Evolutionary conservation across 2,113 vertebrate genomes (phyloP).

Genomic region (Deroptyus accipitrinus): DNA sequence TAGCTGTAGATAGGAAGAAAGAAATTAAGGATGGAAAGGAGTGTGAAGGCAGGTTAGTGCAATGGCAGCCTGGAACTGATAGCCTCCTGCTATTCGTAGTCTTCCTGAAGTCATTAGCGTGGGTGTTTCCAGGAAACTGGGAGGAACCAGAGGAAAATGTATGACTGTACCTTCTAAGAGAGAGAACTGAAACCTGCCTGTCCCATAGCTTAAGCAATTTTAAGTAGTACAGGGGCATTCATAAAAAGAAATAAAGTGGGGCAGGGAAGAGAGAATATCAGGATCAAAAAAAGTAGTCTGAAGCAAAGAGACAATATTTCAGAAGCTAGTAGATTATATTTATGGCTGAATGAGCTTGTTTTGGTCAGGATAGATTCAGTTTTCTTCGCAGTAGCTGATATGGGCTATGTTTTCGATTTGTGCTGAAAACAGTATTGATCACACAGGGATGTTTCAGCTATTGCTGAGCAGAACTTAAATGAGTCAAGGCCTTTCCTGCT

Average conservation of each 20-base stretch:
- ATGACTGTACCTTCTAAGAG: not conserved
- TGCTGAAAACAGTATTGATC: not conserved
- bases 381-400: not conserved
- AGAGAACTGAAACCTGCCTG: not conserved
- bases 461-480: not conserved
- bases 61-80: not conserved
- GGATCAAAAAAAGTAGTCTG: not conserved
- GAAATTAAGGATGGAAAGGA: not conserved
- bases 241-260: not conserved
- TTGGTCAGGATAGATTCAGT: not conserved
- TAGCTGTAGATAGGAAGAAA: not conserved
- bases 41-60: rapidly evolving
- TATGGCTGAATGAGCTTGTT: not conserved
- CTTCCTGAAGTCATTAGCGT: not conserved
- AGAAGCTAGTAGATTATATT: not conserved
- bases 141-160: not conserved
- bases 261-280: not conserved
- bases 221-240: not conserved
- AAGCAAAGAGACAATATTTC: not conserved
- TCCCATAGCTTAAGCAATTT: not conserved
- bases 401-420: not conserved
- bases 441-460: not conserved
- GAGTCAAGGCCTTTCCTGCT: not conserved
- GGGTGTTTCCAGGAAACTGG: not conserved
- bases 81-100: too few species aligned